Percentiles rank a stretch among this genome's conserved stretches.
Conservation (phyloP, 1,140 invertebrate species). For the Capitella teleta region DNA sequence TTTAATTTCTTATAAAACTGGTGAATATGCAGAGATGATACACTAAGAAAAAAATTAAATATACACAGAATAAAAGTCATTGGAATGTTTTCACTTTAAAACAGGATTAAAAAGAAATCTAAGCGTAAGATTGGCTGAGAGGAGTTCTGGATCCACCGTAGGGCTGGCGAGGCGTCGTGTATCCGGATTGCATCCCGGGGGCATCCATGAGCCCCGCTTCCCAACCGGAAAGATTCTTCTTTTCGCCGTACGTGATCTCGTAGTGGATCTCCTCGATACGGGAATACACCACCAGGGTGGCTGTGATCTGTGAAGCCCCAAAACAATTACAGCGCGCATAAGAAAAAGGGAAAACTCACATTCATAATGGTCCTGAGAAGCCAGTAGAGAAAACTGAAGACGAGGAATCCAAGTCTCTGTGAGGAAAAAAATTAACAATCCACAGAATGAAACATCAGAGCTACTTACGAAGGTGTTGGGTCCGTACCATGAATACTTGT, state of each 20-base stretch:
- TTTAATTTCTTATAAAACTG: too few relatives aligned
- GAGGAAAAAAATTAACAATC: neutral
- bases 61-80: too few relatives aligned
- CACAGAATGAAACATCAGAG: neutral
- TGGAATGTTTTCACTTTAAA: too few relatives aligned
- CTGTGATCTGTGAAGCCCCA: too few relatives aligned
- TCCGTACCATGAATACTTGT: slow-evolving; percentile 13
- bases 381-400: slow-evolving; percentile 14
- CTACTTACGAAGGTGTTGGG: slow-evolving; percentile 15
- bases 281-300: slow-evolving; percentile 1
- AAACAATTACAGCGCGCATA: too few relatives aligned
- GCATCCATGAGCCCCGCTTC: neutral
- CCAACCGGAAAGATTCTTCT: neutral
- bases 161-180: slow-evolving; percentile 1
- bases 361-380: slow-evolving; percentile 10
- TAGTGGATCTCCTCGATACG: slow-evolving; percentile 4
- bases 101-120: too few relatives aligned
- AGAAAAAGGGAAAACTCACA: too few relatives aligned
- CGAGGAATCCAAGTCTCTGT: slow-evolving; percentile 11
- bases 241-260: slow-evolving; percentile 1
- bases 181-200: slow-evolving; percentile 1
- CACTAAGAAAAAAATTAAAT: too few relatives aligned
- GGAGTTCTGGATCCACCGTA: too few relatives aligned
- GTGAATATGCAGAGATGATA: too few relatives aligned
- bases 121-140: too few relatives aligned